Evolutionary conservation across 2,113 vertebrate genomes (phyloP).

Genomic region (Cyphomyrus plagiostoma): DNA sequence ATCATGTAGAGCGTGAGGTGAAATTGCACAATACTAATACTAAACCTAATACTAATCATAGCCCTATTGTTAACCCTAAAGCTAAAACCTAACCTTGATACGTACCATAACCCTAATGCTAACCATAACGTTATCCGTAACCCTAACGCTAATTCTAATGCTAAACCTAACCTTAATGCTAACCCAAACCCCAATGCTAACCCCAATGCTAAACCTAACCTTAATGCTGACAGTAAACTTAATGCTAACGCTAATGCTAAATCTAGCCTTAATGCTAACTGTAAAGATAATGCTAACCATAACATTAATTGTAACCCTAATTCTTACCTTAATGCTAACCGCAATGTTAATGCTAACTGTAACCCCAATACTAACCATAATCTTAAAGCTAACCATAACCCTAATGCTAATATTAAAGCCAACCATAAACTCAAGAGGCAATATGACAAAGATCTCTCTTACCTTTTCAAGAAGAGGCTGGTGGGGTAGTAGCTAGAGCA

Average conservation of each 20-base stretch:
- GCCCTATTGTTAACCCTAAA: not conserved
- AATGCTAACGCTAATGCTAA: not conserved
- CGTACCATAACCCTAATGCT: not conserved
- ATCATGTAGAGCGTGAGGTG: not conserved
- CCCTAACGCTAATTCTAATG: not conserved
- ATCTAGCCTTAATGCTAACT: too few relatives aligned
- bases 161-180: too few relatives aligned
- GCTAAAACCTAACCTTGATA: too few relatives aligned
- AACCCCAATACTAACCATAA: not conserved
- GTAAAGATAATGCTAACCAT: too few relatives aligned
- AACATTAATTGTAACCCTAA: not conserved
- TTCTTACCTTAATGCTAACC: too few relatives aligned
- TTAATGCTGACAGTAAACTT: too few relatives aligned
- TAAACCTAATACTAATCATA: not conserved
- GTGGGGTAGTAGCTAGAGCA: slow-evolving; percentile 83
- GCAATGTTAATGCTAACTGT: too few relatives aligned
- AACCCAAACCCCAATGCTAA: not conserved
- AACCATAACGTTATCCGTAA: not conserved
- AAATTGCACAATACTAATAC: not conserved
- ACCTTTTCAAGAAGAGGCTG: slow-evolving; percentile 80
- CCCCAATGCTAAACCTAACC: too few relatives aligned
- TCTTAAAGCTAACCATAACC: not conserved
- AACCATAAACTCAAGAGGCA: not conserved
- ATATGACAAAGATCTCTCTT: slow-evolving; percentile 21
- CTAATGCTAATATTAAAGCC: not conserved